Evolutionary conservation across 2,888 invertebrate genomes (phyloP), one percentile per base, ranked within the genome.

Genomic region (Sceliomorpha sp.): DNA sequence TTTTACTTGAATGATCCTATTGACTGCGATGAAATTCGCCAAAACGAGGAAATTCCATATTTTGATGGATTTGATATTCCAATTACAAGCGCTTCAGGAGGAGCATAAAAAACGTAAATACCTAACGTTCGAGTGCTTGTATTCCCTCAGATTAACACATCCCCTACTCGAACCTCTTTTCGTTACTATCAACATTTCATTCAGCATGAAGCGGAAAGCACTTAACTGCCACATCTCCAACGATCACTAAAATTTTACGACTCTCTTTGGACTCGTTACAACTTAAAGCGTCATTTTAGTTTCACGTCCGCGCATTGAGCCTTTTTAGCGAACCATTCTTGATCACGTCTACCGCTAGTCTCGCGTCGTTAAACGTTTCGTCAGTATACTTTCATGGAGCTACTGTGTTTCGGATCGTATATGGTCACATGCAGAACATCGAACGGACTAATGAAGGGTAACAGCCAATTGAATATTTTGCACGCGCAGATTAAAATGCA

Each of bases 221-320:
- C 29, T 51, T 56, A 37, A 47, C 31, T 39, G 10, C 10, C 44
- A 27, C 26, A 44, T 56, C 12, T 37, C 37, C 45, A 56, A 45
- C 29, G 37, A 45, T 47, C 36, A 39, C 17, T 56, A 56, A 56
- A 45, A 56, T 56, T 56, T 56, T 45, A 56, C 36, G 8, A 37
- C 27, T 56, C 42, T 26, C 45, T 36, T 47, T 20, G 47, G 56
- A 37, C 45, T 36, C 29, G 39, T 45, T 56, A 47, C 45, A 47
- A 37, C 27, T 44, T 32, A 36, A 45, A 36, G 40, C 14, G 36
- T 13, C 56, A 13, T 56, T 55, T 55, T 10, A 44, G 42, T 55
- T 47, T 47, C 37, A 20, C 13, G 26, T 47, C 13, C 26, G 24
- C 26, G 15, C 47, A 20, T 47, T 12, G n/a, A 45, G 44, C 9